Evolutionary conservation across 2,113 vertebrate species (phyloP).

Genomic region (Paracanthobrama guichenoti): DNA sequence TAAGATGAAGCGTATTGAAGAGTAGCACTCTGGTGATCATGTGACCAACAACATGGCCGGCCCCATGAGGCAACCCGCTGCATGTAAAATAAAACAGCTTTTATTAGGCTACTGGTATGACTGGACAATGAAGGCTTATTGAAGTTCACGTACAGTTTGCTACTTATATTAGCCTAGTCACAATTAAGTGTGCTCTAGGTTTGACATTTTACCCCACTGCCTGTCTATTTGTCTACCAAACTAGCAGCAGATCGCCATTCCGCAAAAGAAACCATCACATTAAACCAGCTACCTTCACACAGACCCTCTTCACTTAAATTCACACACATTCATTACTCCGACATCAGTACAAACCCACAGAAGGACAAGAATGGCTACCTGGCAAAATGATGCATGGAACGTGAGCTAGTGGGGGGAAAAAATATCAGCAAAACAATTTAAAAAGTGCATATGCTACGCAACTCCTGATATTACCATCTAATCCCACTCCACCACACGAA

Average conservation of each 20-base stretch:
- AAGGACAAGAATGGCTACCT: conserved; percentile 29
- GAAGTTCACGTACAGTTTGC: not conserved
- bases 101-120: not conserved
- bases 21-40: not conserved
- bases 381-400: conserved; percentile 44
- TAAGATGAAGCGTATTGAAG: not conserved
- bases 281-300: conserved; percentile 37
- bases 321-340: conserved; percentile 34
- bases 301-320: conserved; percentile 20
- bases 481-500: conserved; percentile 67
- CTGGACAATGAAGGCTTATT: not conserved
- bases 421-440: conserved; percentile 65
- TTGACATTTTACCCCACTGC: not conserved
- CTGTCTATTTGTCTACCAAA: not conserved
- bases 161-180: not conserved
- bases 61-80: not conserved
- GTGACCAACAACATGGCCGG: not conserved
- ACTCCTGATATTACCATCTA: conserved; percentile 63
- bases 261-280: not conserved
- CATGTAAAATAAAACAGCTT: not conserved
- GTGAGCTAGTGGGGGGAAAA: conserved; percentile 19
- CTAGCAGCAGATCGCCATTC: not conserved
- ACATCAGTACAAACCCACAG: conserved; percentile 37
- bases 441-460: conserved; percentile 77
- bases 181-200: not conserved